Evolutionary conservation across 1,140 invertebrate genomes (phyloP), one percentile per base, ranked within the genome.

Genomic region (Lasioglossum baleicum): DNA sequence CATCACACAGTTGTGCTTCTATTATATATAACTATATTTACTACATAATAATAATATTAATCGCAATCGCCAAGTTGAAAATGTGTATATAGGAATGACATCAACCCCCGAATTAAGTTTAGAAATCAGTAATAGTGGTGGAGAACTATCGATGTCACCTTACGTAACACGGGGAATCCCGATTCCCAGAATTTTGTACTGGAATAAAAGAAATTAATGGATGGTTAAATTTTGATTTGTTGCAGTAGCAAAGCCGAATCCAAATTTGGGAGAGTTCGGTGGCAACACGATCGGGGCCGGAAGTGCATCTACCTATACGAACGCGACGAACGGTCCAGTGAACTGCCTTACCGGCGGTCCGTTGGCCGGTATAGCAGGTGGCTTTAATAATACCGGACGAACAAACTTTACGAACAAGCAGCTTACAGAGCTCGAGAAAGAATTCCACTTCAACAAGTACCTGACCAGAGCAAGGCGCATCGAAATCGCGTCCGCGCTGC

Each of bases 401-500:
- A 99, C 98, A 5, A 99, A 99, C 93, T 99, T 99, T 94, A 99
- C 98, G 70, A 99, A 99, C 91, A 99, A 99, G 93, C 99, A 99
- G 92, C 95, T 99, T 67, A 99, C 98, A 1, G 99, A 99, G 93
- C 94, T 99, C 83, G 99, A 99, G 91, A 99, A 99, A 92, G 99
- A 99, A 93, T 99, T 99, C 93, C 98, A 99, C 93, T 99, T 99
- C 93, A 99, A 99, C 94, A 99, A 99, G 94, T 99, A 99, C 94
- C 95, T 99, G 87, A 99, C 98, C 4, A 94, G 99, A 83, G 98
- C 98, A 10, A 94, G 99, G 85, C 95, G 99, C 83, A 99, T 99
- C 87, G 99, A 99, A 93, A 99, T 99, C 83, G 99, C 99, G 0
- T 97, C 98, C 1, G 96, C 98, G 2, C 93, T 99, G 22, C 97